Conservation (phyloP, 2,888 invertebrate genomes). For the Pollenia labialis region DNA sequence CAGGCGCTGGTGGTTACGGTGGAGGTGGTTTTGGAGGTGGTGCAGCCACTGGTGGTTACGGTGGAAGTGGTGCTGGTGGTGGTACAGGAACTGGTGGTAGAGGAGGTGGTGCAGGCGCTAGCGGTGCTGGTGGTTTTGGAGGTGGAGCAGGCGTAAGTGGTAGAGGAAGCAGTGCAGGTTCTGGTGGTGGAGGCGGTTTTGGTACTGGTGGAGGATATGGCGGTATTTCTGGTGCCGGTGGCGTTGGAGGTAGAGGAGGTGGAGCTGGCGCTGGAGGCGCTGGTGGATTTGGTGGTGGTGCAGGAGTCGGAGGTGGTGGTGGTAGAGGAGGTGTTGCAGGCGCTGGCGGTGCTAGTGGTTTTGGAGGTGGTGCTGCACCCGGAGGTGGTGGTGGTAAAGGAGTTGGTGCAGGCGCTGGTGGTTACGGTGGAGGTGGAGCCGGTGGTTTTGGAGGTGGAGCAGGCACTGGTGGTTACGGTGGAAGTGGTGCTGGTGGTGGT, state of each 20-base stretch:
- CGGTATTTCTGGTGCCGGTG: too few species aligned
- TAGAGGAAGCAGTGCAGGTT: conserved; percentile 53
- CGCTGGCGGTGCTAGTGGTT: conserved; percentile 75
- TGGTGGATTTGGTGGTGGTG: conserved; percentile 65
- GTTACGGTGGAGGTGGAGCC: conserved; percentile 76
- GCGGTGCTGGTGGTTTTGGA: conserved; percentile 57
- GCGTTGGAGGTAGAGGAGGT: conserved; percentile 49
- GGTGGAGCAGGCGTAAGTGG: conserved; percentile 26
- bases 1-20: conserved; percentile 50
- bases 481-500: conserved; percentile 80
- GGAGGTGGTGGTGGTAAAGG: conserved; percentile 74
- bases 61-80: conserved; percentile 54
- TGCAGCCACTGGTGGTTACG: conserved; percentile 22
- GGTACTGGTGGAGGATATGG: conserved; percentile 47
- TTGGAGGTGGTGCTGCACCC: conserved; percentile 82
- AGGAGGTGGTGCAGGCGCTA: conserved; percentile 48
- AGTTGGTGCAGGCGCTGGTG: conserved; percentile 75
- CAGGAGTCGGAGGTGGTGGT: conserved; percentile 74
- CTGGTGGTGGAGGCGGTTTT: too few species aligned
- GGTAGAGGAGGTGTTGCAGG: conserved; percentile 72
- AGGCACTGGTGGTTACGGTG: conserved; percentile 79
- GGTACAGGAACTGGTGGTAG: conserved; percentile 26
- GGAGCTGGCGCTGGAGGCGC: neutral
- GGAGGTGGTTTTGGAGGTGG: conserved; percentile 76
- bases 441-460: conserved; percentile 79